Evolutionary conservation across 2,113 vertebrate species (phyloP).

Genomic region (Talpa occidentalis): DNA sequence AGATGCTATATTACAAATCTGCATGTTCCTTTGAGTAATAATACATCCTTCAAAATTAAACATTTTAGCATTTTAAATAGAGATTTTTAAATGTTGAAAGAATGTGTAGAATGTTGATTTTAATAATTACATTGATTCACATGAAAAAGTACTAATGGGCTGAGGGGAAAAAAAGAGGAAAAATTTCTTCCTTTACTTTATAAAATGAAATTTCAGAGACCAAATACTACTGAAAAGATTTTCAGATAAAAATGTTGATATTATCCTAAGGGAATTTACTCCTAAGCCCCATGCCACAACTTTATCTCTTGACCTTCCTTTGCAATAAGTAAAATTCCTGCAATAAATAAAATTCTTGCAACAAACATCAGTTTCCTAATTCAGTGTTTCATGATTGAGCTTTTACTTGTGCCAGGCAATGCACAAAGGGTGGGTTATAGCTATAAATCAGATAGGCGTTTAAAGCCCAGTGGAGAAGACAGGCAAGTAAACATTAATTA

Average conservation of each 20-base stretch:
- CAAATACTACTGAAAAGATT: background rate
- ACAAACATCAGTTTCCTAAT: background rate
- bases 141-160: background rate
- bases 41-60: background rate
- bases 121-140: background rate
- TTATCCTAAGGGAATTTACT: background rate
- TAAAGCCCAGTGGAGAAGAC: conserved; percentile 19
- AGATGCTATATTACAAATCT: background rate
- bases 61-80: background rate
- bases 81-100: conserved; percentile 14
- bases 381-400: background rate
- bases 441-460: background rate
- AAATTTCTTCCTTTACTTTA: background rate
- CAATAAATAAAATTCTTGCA: background rate
- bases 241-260: background rate
- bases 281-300: background rate
- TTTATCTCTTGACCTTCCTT: background rate
- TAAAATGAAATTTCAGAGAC: background rate
- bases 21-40: background rate
- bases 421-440: background rate
- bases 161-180: background rate
- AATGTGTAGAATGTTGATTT: background rate
- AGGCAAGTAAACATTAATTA: conserved; percentile 53
- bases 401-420: background rate
- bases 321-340: background rate